phyloP scores from a whole-genome alignment of 2,797 vertebrate genomes.

The Gila robusta region DNA sequence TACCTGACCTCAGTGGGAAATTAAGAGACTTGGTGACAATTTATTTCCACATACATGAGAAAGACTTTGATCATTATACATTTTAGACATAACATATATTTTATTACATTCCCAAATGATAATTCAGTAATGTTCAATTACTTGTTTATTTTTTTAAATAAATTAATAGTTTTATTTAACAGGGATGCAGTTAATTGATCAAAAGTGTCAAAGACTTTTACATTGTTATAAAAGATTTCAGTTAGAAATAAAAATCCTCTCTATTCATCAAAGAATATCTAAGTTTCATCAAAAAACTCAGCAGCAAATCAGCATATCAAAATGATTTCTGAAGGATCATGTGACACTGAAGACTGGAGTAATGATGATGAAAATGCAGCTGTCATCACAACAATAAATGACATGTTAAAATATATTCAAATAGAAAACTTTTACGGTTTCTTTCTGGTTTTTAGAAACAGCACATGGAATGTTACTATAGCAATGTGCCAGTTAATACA shows the following conservation, averaged over 20 bases:
- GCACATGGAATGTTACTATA: no score
- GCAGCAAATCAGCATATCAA: not conserved
- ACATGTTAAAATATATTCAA: no score
- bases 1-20: constrained; percentile 23
- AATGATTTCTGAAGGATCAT: not conserved
- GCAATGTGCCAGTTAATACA: no score
- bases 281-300: not conserved
- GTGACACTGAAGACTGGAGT: not conserved
- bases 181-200: not conserved
- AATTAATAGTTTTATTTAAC: not conserved
- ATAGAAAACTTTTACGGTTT: no score
- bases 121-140: not conserved
- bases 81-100: not conserved
- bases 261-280: not conserved
- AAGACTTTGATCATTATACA: not conserved
- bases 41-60: constrained; percentile 26
- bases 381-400: not conserved
- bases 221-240: not conserved
- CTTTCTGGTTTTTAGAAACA: no score
- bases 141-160: not conserved
- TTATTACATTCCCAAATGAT: not conserved
- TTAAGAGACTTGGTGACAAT: constrained; percentile 29
- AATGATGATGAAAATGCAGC: not conserved
- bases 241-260: not conserved
- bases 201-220: not conserved